These are phyloP conservation scores for Alexandromys fortis DNA, from an alignment of 2,113 vertebrate species.

Conservation along the genomic window DNA sequence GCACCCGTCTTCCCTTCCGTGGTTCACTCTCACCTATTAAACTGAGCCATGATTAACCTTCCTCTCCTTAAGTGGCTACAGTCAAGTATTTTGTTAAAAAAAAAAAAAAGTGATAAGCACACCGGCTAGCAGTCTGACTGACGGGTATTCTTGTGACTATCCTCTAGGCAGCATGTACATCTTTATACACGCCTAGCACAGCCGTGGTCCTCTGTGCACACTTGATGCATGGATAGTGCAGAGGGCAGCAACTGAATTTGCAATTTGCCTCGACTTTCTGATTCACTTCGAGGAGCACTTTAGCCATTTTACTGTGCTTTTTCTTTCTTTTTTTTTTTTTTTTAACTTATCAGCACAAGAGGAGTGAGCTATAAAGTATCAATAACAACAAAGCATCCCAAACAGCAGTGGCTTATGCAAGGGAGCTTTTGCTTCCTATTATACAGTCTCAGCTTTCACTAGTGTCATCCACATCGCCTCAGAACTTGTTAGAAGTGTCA, in stretches of 20 bases:
- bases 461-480: neutral
- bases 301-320: neutral
- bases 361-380: neutral
- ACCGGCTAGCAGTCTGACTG: neutral
- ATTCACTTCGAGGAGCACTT: neutral
- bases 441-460: neutral
- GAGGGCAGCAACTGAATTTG: neutral
- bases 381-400: neutral
- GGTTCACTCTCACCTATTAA: neutral
- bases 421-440: neutral
- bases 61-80: neutral
- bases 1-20: neutral
- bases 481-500: neutral
- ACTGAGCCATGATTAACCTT: neutral
- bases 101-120: neutral
- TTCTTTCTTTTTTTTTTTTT: too few relatives aligned
- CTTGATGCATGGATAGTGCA: neutral
- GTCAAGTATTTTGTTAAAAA: neutral
- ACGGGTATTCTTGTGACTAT: accelerated
- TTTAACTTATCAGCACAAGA: neutral
- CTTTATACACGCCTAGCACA: neutral
- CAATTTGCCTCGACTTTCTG: neutral
- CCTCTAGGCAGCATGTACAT: neutral
- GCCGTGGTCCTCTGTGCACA: neutral
- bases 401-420: neutral